Base-by-base conservation (phyloP, 2,113 vertebrate genomes). In the Cygnus buccinator region DNA sequence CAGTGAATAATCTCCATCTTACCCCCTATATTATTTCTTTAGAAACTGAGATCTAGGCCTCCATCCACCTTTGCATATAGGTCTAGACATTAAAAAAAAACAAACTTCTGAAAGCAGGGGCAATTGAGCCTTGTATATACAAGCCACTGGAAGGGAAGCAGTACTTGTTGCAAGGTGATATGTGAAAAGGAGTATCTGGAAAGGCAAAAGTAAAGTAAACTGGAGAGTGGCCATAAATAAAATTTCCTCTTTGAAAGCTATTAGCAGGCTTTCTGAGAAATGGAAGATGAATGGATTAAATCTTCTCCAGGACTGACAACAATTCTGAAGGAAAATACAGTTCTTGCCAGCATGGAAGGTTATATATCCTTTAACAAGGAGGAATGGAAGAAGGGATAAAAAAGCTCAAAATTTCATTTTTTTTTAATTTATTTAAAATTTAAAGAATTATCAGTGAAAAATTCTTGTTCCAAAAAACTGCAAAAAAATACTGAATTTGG, bases 171-270 rank as follows among this genome's bases (percentile, higher is more conserved):
- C 29, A 84, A 81, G 43, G 63, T 63, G 54, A 20, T 71, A 61
- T 35, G 20, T 87, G 89, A 78, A 78, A 95, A 94, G 22, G 14
- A 63, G 48, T 74, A 23, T 17, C 41, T 87, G 57, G 31, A 92
- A 92, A 58, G 61, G 39, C 39, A 91, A 95, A 89, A 94, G 39
- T 76, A 85, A 91, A 95, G 77, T 73, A 73, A 93, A 78, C 25
- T 65, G 35, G n/a, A 55, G 14, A 46, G 3, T 2, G 76, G 12
- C 35, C 21, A 66, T 41, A 12, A 88, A 57, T 67, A 83, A 90
- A 91, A 62, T 2, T 84, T 89, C 77, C 29, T 15, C 15, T 78
- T 82, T 87, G 44, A 84, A 94, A 93, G 44, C 8, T 77, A n/a
- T 46, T 28, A 80, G 26, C 25, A 43, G 11, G 62, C 9, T 16